Evolutionary conservation across 2,797 vertebrate genomes (phyloP), one percentile per base, ranked within the genome.

Genomic region (Chlorospingus semifuscus): DNA sequence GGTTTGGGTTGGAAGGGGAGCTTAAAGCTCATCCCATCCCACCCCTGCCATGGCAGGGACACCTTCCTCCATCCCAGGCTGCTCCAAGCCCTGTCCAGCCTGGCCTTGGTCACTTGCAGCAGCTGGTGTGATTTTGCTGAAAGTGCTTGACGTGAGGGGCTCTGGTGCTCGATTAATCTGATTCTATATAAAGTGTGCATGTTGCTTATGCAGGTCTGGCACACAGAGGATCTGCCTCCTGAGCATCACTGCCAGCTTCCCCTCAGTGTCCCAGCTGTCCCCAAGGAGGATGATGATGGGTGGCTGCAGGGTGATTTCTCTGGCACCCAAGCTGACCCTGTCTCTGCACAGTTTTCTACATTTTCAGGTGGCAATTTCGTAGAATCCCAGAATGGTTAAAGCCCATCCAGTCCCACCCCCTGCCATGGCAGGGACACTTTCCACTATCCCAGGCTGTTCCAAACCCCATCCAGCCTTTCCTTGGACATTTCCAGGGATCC

Each of bases 391-490:
- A 19, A 34, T 30, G 17, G 6, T 26, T 9, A 23, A 66, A 60
- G 0, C 1, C 2, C 34, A 32, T 13, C 30, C 11, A 3, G 0
- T 30, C 0, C 34, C 30, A 39, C 3, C 3, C n/a, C 29, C 8
- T 71, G 11, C 27, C 12, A 2, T 4, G n/a, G 11, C 32, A 71
- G 44, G 44, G 29, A 34, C 76, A 52, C 4, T 6, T 52, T 2
- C 29, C 46, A 6, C 49, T 6, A 0, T 12, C 55, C 47, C 78
- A 68, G 61, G 7, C 0, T 75, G 36, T 2, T 61, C 47, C 47
- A 26, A 49, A 9, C 49, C 49, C 6, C 16, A 0, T 56, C 70
- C 70, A 76, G 0, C 56, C 32, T 63, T 71, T 9, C 64, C 29
- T 77, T 4, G 37, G 29, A 0, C 64, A 19, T 4, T 70, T 0